Conservation (phyloP, 2,888 invertebrate species). For the Adelphocoris suturalis region DNA sequence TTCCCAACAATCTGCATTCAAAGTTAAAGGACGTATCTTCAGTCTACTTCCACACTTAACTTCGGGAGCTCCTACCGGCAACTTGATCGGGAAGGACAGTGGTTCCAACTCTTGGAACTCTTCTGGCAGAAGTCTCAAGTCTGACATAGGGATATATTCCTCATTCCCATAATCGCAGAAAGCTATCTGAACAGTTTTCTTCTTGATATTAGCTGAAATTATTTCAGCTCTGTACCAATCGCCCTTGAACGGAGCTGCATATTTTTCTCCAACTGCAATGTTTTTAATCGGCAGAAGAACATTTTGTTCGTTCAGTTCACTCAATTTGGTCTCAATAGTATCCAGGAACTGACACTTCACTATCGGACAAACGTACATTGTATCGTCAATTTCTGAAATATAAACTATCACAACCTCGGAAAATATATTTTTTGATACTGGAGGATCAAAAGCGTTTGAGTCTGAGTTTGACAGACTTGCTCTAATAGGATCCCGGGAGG, state of each 20-base stretch:
- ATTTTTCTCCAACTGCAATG: slow-evolving; percentile 7
- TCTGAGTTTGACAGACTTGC: not conserved
- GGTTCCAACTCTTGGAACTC: slow-evolving; percentile 6
- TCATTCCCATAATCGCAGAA: slow-evolving; percentile 37
- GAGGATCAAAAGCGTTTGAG: not conserved
- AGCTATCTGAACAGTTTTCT: not conserved
- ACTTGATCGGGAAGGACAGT: not conserved
- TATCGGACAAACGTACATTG: not conserved
- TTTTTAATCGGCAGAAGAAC: not conserved
- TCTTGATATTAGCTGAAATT: not conserved
- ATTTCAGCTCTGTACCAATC: slow-evolving; percentile 46
- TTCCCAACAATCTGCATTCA: not conserved
- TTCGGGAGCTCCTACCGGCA: not conserved
- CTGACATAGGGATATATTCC: not conserved
- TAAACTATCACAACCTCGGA: slow-evolving; percentile 8
- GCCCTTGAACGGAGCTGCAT: slow-evolving; percentile 30
- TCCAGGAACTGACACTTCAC: not conserved
- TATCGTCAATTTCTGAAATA: not conserved
- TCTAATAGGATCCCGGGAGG: not conserved
- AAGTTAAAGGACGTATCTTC: not conserved
- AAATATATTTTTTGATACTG: not conserved
- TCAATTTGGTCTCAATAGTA: not conserved
- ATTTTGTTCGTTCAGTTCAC: not conserved
- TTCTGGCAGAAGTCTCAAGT: slow-evolving; percentile 16
- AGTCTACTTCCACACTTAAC: not conserved